A percentile compares a stretch with the other conserved stretches of the same genome.
Conservation (phyloP, 2,113 vertebrate species). For the Glareola pratincola region DNA sequence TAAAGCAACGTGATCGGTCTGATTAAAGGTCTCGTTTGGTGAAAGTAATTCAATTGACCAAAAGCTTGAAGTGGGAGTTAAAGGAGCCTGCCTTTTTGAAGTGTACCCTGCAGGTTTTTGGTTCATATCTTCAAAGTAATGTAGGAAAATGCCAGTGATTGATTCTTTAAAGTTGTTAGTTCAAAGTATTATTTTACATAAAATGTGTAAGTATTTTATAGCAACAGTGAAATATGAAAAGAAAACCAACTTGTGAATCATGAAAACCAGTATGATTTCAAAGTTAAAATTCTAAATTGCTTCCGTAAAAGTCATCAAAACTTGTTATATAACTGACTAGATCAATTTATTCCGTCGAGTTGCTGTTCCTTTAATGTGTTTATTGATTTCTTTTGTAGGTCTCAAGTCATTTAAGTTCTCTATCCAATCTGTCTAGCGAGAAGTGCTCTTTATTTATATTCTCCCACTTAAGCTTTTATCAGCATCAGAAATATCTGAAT, state of each 20-base stretch:
- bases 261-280: constrained; percentile 65
- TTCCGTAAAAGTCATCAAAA: constrained; percentile 50
- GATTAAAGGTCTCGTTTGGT: constrained; percentile 73
- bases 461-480: constrained; percentile 49
- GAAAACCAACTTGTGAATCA: constrained; percentile 58
- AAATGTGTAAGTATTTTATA: constrained; percentile 69
- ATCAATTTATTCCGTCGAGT: constrained; percentile 67
- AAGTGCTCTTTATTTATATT: constrained; percentile 59
- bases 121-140: constrained; percentile 69
- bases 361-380: constrained; percentile 69
- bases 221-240: constrained; percentile 63
- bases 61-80: constrained; percentile 56
- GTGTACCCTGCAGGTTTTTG: constrained; percentile 70
- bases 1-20: constrained; percentile 56
- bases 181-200: constrained; percentile 79
- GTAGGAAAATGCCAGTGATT: constrained; percentile 67
- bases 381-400: constrained; percentile 69
- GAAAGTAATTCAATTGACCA: constrained; percentile 70
- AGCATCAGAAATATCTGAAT: constrained; percentile 55
- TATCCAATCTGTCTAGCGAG: constrained; percentile 53
- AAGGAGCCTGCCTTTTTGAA: constrained; percentile 68
- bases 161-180: constrained; percentile 77
- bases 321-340: constrained; percentile 62
- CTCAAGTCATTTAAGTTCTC: constrained; percentile 67
- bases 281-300: constrained; percentile 68